Evolutionary conservation across 2,797 vertebrate species (phyloP).

Genomic region (Galagoides demidoff): DNA sequence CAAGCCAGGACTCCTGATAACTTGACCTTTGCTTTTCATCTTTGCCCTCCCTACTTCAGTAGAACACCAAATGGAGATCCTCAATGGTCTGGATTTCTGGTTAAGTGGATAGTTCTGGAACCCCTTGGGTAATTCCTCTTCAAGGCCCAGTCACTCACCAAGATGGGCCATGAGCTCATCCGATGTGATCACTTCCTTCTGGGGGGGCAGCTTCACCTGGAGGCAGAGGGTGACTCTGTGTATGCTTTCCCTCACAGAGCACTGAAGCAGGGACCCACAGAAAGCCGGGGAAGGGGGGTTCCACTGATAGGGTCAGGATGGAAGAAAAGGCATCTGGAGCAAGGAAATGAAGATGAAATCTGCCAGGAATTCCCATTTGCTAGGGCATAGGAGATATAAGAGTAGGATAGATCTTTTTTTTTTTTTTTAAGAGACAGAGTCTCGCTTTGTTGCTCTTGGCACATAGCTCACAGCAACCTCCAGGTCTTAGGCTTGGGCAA

Average conservation of each 20-base stretch:
- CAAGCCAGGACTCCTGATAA: neutral
- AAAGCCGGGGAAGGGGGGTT: neutral
- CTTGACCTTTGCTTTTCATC: neutral
- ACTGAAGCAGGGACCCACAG: neutral
- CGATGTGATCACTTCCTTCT: slow-evolving; percentile 94
- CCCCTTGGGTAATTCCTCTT: neutral
- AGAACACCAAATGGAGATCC: neutral
- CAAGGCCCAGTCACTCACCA: slow-evolving; percentile 86
- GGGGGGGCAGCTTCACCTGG: slow-evolving; percentile 93
- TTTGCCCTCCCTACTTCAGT: neutral
- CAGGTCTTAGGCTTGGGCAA: too few relatives aligned
- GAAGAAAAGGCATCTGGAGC: neutral
- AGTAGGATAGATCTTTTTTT: neutral
- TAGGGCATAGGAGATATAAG: neutral
- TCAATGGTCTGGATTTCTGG: neutral
- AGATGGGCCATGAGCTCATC: slow-evolving; percentile 96
- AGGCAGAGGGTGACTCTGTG: neutral
- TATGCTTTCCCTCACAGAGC: neutral
- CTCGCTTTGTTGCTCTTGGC: too few relatives aligned
- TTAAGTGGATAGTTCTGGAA: neutral
- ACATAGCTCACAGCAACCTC: too few relatives aligned
- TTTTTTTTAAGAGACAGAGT: too few relatives aligned
- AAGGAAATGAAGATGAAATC: neutral
- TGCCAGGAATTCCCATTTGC: neutral
- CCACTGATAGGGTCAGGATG: rapidly evolving